Evolutionary conservation across 1,140 invertebrate genomes (phyloP).

Genomic region (Macrosteles quadrilineatus): DNA sequence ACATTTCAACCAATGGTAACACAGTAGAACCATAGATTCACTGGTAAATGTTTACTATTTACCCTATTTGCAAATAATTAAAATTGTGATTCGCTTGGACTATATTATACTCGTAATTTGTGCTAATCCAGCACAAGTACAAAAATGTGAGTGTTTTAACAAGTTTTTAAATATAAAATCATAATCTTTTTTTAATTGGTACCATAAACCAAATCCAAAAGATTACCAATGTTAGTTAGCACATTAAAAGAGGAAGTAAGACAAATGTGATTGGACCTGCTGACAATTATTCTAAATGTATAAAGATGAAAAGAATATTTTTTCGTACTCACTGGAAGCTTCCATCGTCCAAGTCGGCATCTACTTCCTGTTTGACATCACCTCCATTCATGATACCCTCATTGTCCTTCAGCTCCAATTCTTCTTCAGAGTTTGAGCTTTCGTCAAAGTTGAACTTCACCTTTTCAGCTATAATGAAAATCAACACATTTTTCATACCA

Average conservation of each 20-base stretch:
- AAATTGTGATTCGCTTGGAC: not conserved
- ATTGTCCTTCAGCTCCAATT: slow-evolving; percentile 27
- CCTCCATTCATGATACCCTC: slow-evolving; percentile 15
- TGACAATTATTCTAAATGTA: not conserved
- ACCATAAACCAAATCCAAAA: no score
- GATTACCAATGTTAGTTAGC: no score
- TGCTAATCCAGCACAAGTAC: not conserved
- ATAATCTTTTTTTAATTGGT: no score
- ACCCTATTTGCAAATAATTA: not conserved
- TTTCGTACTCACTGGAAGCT: slow-evolving; percentile 27
- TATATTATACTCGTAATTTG: not conserved
- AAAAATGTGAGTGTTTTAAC: not conserved
- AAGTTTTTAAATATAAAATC: not conserved
- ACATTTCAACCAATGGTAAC: not conserved
- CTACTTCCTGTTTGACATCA: slow-evolving; percentile 10
- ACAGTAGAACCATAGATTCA: not conserved
- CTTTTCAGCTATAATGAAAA: slow-evolving; percentile 21
- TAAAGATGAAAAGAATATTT: not conserved
- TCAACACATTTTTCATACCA: not conserved
- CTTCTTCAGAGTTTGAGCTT: slow-evolving; percentile 6
- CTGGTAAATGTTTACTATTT: not conserved
- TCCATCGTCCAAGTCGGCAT: slow-evolving; percentile 18
- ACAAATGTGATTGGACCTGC: no score
- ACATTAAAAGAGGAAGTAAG: no score
- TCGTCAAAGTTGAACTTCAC: slow-evolving; percentile 27